phyloP scores from a whole-genome alignment of 2,888 invertebrate genomes.

The Mythimna lalbum region DNA sequence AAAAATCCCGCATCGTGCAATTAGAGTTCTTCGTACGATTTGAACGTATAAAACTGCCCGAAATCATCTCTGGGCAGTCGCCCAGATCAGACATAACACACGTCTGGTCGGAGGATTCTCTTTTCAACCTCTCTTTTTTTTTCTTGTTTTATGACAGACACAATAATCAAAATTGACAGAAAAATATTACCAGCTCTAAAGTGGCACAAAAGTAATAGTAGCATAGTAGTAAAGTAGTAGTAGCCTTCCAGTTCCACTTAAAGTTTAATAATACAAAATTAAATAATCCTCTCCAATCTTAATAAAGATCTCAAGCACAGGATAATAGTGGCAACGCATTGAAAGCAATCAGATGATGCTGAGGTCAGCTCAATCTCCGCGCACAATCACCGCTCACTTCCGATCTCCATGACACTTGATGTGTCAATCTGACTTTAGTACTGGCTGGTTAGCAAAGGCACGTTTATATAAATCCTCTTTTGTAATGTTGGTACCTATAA shows the following conservation, averaged over 20 bases:
- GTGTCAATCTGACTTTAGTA: slow-evolving; percentile 41
- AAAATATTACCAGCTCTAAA: background rate
- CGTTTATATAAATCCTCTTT: slow-evolving; percentile 12
- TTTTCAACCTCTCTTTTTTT: no score
- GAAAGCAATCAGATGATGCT: slow-evolving; percentile 59
- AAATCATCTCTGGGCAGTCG: no score
- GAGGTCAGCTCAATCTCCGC: slow-evolving; percentile 44
- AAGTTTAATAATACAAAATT: slow-evolving; percentile 19
- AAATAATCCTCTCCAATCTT: slow-evolving; percentile 21
- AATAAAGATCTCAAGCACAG: slow-evolving; percentile 33
- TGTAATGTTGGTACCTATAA: slow-evolving; percentile 11
- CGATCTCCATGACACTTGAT: slow-evolving; percentile 50
- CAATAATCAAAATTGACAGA: background rate
- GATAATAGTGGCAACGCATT: slow-evolving; percentile 25
- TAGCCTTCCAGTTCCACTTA: background rate
- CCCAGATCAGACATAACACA: no score
- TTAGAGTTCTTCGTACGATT: no score
- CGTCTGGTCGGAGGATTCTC: no score
- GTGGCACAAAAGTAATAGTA: background rate
- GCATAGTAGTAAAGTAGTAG: no score
- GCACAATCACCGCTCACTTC: slow-evolving; percentile 57
- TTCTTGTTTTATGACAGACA: no score
- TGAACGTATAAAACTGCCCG: no score
- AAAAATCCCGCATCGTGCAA: no score
- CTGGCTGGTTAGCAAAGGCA: slow-evolving; percentile 13